These are phyloP conservation scores for Thelaira solivaga DNA, from an alignment of 2,888 invertebrate species.

Conservation along the genomic window DNA sequence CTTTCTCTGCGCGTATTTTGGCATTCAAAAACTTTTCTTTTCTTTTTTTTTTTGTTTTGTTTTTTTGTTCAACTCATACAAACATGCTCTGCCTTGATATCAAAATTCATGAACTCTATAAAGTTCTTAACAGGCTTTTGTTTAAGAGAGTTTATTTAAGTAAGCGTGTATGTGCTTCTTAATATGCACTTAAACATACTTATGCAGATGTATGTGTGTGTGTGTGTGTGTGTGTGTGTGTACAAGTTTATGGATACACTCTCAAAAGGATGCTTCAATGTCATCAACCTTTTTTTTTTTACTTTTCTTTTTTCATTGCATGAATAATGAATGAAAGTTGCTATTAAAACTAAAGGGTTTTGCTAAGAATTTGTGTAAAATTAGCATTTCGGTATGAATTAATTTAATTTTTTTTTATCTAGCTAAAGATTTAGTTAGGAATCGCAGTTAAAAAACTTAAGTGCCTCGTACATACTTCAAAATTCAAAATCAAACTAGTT, in stretches of 20 bases:
- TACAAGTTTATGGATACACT: background rate
- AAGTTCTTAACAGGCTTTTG: constrained; percentile 1
- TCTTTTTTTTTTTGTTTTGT: too few species aligned
- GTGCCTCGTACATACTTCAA: too few species aligned
- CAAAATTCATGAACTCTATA: constrained; percentile 18
- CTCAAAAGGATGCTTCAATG: constrained; percentile 48
- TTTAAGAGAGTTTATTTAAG: background rate
- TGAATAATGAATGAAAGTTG: constrained; percentile 12
- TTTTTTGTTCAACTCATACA: too few species aligned
- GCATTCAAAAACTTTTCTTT: background rate
- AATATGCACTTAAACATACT: background rate
- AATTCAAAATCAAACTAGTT: too few species aligned
- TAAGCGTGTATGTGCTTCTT: background rate
- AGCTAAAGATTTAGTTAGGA: too few species aligned
- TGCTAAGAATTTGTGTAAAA: background rate
- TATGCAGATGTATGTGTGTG: background rate
- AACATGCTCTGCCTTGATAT: background rate
- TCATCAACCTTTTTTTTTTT: constrained; percentile 48
- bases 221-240: background rate
- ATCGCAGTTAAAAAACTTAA: too few species aligned
- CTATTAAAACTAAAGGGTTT: constrained; percentile 5
- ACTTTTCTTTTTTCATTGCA: constrained; percentile 17
- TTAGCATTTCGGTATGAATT: too few species aligned
- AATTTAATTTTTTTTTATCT: too few species aligned
- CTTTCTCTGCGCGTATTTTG: background rate